These are phyloP conservation scores for Graptemys geographica DNA, from an alignment of 2,797 vertebrate genomes.

Conservation along the genomic window DNA sequence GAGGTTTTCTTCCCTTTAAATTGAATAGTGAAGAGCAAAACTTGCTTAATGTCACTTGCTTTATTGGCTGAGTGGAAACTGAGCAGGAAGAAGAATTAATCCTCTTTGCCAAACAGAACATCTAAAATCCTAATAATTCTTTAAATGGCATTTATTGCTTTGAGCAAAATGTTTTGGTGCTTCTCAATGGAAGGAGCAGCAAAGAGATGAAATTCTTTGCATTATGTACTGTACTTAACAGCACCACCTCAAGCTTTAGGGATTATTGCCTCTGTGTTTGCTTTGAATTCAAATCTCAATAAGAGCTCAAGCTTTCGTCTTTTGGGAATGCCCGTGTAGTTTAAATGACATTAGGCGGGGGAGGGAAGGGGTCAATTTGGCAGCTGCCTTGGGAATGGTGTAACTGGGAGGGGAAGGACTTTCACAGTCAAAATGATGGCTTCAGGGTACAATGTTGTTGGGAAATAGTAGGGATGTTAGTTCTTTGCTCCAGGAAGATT, in stretches of 20 bases:
- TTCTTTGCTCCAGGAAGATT: neutral
- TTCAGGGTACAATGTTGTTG: neutral
- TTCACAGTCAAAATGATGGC: slow-evolving; percentile 1
- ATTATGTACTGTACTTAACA: slow-evolving; percentile 58
- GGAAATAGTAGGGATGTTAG: neutral
- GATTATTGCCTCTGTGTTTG: slow-evolving; percentile 51
- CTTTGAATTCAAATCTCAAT: slow-evolving; percentile 60
- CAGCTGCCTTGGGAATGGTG: neutral
- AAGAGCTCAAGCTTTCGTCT: slow-evolving; percentile 36
- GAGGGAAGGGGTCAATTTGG: neutral
- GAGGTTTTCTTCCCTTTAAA: neutral
- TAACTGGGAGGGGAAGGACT: neutral
- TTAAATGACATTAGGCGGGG: slow-evolving; percentile 34
- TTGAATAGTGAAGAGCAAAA: slow-evolving; percentile 27
- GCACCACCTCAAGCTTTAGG: slow-evolving; percentile 33
- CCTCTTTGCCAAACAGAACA: slow-evolving; percentile 65
- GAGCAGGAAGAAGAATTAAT: slow-evolving; percentile 66
- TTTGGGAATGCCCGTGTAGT: slow-evolving; percentile 9
- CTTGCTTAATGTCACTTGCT: slow-evolving; percentile 36
- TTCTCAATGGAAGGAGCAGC: slow-evolving; percentile 55
- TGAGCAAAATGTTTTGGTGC: slow-evolving; percentile 47
- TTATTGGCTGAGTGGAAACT: slow-evolving; percentile 55
- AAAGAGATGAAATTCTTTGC: slow-evolving; percentile 43
- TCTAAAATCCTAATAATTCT: slow-evolving; percentile 66
- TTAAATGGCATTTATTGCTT: slow-evolving; percentile 62